phyloP scores from a whole-genome alignment of 2,888 invertebrate genomes.

The Ischnura elegans region DNA sequence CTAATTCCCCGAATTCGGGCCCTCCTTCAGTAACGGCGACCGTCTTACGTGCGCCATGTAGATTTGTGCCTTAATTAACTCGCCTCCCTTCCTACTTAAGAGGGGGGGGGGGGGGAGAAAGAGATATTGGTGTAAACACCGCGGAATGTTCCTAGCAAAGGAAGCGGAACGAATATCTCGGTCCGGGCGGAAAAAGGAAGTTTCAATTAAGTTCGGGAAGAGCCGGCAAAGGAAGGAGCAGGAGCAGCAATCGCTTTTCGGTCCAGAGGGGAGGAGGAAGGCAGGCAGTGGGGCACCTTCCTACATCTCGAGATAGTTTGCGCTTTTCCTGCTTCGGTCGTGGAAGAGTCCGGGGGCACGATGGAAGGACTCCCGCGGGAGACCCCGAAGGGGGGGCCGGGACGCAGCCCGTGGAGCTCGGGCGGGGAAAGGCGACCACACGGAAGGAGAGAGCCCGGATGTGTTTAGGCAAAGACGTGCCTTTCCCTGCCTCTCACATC shows the following conservation, averaged over 20 bases:
- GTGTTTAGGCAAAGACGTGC: neutral
- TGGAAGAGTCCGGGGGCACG: neutral
- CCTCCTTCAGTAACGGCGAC: too few relatives aligned
- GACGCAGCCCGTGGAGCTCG: neutral
- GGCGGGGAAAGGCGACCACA: neutral
- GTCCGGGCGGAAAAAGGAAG: neutral
- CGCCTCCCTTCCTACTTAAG: neutral
- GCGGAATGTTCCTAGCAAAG: neutral
- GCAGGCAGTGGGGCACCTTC: neutral
- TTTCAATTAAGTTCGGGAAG: conserved; percentile 17
- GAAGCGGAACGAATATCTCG: neutral
- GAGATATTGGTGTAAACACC: neutral
- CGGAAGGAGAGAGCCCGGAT: neutral
- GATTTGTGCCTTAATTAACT: too few relatives aligned
- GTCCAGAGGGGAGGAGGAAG: neutral
- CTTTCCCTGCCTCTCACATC: neutral
- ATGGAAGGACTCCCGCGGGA: too few relatives aligned
- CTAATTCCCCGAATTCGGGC: too few relatives aligned
- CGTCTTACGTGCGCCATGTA: too few relatives aligned
- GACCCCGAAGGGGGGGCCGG: neutral
- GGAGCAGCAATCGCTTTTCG: neutral
- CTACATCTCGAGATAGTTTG: neutral
- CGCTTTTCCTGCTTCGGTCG: conserved; percentile 10
- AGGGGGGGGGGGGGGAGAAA: too few relatives aligned
- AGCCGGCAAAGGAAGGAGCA: neutral